Evolutionary conservation across 2,113 vertebrate species (phyloP).

Genomic region (Rynchops niger): DNA sequence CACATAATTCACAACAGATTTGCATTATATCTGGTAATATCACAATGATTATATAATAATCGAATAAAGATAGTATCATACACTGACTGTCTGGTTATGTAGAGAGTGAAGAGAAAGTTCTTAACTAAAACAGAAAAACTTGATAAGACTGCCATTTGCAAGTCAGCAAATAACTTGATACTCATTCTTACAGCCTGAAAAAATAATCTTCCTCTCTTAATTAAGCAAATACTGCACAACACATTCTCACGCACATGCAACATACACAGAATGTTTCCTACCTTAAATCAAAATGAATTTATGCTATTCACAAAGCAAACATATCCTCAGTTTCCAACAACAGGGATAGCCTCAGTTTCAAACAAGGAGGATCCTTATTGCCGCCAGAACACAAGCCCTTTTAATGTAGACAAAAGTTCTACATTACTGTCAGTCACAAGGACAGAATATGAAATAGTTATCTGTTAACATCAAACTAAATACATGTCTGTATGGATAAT

Average conservation of each 20-base stretch:
- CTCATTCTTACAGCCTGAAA: background rate
- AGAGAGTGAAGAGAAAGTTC: background rate
- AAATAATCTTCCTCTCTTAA: background rate
- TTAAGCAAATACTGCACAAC: background rate
- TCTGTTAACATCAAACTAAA: background rate
- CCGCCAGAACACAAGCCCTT: background rate
- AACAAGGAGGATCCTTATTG: background rate
- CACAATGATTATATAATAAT: background rate
- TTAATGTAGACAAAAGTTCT: background rate
- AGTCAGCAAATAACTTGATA: background rate
- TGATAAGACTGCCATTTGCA: background rate
- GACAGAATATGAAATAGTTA: background rate
- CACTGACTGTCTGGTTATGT: background rate
- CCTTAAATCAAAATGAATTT: background rate
- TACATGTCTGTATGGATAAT: background rate
- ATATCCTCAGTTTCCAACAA: background rate
- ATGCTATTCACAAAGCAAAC: background rate
- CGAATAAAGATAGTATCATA: background rate
- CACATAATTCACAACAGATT: background rate
- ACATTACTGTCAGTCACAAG: background rate
- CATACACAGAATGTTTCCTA: background rate
- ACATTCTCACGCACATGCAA: background rate
- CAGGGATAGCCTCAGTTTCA: background rate
- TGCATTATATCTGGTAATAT: background rate
- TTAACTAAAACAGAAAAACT: background rate